These are phyloP conservation scores for Brachyhypopomus occidentalis DNA, from an alignment of 2,113 vertebrate genomes.

Conservation along the genomic window DNA sequence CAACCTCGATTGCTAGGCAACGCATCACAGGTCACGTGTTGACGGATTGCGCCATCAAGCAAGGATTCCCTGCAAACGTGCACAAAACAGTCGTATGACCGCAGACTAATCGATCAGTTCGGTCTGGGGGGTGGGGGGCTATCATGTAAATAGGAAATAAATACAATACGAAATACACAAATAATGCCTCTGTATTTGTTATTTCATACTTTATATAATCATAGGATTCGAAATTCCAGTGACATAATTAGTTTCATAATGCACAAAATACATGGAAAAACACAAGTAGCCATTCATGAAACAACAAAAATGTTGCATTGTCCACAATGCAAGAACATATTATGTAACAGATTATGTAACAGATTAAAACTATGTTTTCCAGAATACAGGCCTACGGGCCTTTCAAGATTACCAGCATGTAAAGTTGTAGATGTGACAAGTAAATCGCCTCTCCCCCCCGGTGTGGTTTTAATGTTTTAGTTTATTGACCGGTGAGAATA, in stretches of 20 bases:
- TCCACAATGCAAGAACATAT: slow-evolving; percentile 32
- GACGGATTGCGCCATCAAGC: background rate
- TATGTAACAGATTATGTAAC: slow-evolving; percentile 11
- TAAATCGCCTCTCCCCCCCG: background rate
- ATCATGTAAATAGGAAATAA: background rate
- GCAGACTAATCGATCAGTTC: background rate
- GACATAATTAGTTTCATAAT: background rate
- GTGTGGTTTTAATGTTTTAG: background rate
- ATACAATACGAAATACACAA: background rate
- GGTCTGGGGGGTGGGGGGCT: background rate
- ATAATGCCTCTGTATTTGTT: background rate
- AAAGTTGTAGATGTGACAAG: background rate
- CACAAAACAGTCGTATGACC: background rate
- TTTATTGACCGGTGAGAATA: background rate
- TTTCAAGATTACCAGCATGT: background rate
- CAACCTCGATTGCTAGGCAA: slow-evolving; percentile 69
- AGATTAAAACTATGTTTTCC: slow-evolving; percentile 9
- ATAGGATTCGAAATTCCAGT: background rate
- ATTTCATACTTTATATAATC: background rate
- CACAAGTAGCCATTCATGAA: background rate
- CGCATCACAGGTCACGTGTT: slow-evolving; percentile 38
- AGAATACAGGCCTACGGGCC: background rate
- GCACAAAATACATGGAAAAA: slow-evolving; percentile 5
- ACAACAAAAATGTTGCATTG: slow-evolving; percentile 31
- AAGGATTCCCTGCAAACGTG: background rate